Evolutionary conservation across 2,888 invertebrate species (phyloP), one percentile per base, ranked within the genome.

Genomic region (Autographa gamma): DNA sequence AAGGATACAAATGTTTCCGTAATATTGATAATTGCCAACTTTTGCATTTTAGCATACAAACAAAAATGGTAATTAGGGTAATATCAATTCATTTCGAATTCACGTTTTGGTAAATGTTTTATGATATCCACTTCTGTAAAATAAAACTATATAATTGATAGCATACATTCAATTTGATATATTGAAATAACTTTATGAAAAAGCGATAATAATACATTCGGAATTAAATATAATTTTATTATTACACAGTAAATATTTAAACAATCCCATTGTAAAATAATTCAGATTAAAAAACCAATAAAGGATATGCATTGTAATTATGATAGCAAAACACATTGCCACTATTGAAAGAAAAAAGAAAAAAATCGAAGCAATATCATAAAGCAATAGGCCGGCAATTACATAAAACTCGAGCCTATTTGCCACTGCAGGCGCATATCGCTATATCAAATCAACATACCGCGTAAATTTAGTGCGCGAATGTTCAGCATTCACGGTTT

Each of bases 401-500:
- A 73, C 65, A 74, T 59, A 68, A 16, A 56, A 66, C 68, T 71
- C 38, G 56, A 66, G 38, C n/a, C 63, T 71, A 78, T 77, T 77
- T 62, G 68, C 71, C 68, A 69, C 60, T 66, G 61, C 43, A 54
- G 54, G 41, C 63, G 11, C 54, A 69, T 71, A 70, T 70, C 65
- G 64, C 43, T 74, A 71, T 41, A 71, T 52, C 59, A 68, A 68
- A 77, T 78, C 71, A 68, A 68, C 74, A 78, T 62, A 41, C 25
- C 38, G 16, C 19, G 60, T 74, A 63, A 60, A 74, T 74, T 67
- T 59, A 67, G 60, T 74, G 67, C 67, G 63, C 59, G 56, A 56
- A 59, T 52, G 61, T 60, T 66, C 58, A 71, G 67, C 59, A 69
- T 72, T 74, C 71, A 79, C 73, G 63, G 69, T 70, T 71, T 74